These are phyloP conservation scores for Takifugu ocellatus DNA, from an alignment of 2,797 vertebrate genomes.

Conservation along the genomic window DNA sequence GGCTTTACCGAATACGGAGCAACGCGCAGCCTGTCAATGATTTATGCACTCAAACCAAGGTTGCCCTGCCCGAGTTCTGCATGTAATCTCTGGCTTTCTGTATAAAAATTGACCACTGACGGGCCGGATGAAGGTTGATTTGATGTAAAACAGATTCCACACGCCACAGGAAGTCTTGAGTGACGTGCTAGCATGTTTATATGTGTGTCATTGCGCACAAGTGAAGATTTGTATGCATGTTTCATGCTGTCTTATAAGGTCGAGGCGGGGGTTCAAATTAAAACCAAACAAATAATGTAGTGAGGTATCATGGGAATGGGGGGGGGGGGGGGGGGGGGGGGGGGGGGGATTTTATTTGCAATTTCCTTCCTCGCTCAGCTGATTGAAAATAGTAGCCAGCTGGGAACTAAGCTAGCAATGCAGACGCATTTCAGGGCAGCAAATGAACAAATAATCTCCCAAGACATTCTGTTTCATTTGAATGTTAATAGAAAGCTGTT, in stretches of 20 bases:
- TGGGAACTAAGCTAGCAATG: background rate
- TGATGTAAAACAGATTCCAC: conserved; percentile 32
- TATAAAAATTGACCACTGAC: conserved; percentile 34
- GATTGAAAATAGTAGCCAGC: background rate
- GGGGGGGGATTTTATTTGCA: background rate
- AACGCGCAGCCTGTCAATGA: conserved; percentile 25
- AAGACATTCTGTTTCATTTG: too few species aligned
- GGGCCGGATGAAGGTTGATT: conserved; percentile 41
- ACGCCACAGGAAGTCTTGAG: conserved; percentile 23
- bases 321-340: background rate
- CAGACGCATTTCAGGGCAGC: background rate
- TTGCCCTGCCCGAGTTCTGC: conserved; percentile 30
- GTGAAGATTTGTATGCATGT: conserved; percentile 4
- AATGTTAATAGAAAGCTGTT: too few species aligned
- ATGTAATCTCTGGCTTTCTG: conserved; percentile 21
- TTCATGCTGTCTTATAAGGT: background rate
- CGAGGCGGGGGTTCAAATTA: background rate
- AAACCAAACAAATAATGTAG: background rate
- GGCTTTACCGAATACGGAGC: conserved; percentile 29
- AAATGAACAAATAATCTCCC: background rate
- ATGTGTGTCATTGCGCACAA: background rate
- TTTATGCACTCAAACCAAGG: conserved; percentile 51
- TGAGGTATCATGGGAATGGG: background rate
- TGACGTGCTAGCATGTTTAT: conserved; percentile 25
- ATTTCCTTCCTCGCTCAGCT: background rate